Evolutionary conservation across 2,113 vertebrate genomes (phyloP).

Genomic region (Tychaedon coryphoeus): DNA sequence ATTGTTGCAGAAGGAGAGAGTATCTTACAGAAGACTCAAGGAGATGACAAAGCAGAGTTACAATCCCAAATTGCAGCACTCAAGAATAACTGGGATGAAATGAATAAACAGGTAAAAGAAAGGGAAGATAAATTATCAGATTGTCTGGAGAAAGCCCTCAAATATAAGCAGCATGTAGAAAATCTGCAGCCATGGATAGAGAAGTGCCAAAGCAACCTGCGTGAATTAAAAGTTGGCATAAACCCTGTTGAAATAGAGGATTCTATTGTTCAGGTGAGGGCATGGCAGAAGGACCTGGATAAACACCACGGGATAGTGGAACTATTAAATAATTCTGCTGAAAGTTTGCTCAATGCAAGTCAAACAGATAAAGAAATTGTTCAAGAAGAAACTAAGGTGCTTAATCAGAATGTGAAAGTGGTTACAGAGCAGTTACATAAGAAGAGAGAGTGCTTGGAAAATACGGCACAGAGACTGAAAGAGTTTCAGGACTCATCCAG

Average conservation of each 20-base stretch:
- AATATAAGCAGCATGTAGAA: constrained; percentile 84
- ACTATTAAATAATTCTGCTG: constrained; percentile 81
- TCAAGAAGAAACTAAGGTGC: constrained; percentile 74
- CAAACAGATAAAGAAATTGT: constrained; percentile 82
- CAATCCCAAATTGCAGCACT: constrained; percentile 85
- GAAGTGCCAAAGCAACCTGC: constrained; percentile 78
- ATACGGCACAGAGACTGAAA: constrained; percentile 83
- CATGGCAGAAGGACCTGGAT: constrained; percentile 90
- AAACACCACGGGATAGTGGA: constrained; percentile 88
- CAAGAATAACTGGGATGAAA: constrained; percentile 85
- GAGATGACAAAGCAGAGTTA: constrained; percentile 84
- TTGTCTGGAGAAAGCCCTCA: constrained; percentile 83
- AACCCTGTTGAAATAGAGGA: constrained; percentile 80
- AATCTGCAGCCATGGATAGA: constrained; percentile 85
- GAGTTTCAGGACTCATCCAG: constrained; percentile 86
- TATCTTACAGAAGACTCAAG: constrained; percentile 88
- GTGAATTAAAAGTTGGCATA: constrained; percentile 74
- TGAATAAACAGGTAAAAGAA: constrained; percentile 81
- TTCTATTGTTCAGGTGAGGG: constrained; percentile 80
- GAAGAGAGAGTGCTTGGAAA: constrained; percentile 85
- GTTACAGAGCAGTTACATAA: constrained; percentile 82
- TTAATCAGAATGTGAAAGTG: constrained; percentile 80
- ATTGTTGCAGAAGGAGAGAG: constrained; percentile 86
- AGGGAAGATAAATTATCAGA: constrained; percentile 80
- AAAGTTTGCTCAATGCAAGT: constrained; percentile 82